Evolutionary conservation across 2,888 invertebrate species (phyloP).

Genomic region (Thereva nobilitata): DNA sequence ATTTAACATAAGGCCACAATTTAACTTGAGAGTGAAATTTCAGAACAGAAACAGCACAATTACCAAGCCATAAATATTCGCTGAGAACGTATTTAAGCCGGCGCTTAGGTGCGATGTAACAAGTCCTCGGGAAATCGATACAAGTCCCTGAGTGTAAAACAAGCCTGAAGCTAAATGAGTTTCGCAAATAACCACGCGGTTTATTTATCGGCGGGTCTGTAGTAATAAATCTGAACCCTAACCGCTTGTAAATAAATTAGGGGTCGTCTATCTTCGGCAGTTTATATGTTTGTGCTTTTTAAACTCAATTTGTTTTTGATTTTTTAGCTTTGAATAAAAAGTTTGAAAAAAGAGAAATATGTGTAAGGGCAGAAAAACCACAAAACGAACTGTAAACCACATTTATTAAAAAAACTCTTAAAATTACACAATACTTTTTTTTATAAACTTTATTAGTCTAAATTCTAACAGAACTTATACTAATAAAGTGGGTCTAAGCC

Average conservation of each 20-base stretch:
- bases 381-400: no score
- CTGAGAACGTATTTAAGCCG: background rate
- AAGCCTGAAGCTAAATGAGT: conserved; percentile 7
- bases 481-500: no score
- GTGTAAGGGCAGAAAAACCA: no score
- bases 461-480: no score
- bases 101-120: background rate
- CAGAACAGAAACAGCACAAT: background rate
- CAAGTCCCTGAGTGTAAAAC: background rate
- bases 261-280: conserved; percentile 10
- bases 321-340: conserved; percentile 3
- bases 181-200: conserved; percentile 8
- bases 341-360: no score
- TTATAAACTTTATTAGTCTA: no score
- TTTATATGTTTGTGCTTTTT: background rate
- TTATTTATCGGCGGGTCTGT: conserved; percentile 10
- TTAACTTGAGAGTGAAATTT: conserved; percentile 5
- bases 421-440: no score
- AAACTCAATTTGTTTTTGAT: conserved; percentile 1
- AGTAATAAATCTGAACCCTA: conserved; percentile 13
- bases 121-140: background rate
- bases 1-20: conserved; percentile 4
- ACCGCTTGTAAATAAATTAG: conserved; percentile 15
- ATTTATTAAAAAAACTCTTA: no score
- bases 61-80: conserved; percentile 9